Evolutionary conservation across 2,888 invertebrate species (phyloP).

Genomic region (Endotricha flammealis): DNA sequence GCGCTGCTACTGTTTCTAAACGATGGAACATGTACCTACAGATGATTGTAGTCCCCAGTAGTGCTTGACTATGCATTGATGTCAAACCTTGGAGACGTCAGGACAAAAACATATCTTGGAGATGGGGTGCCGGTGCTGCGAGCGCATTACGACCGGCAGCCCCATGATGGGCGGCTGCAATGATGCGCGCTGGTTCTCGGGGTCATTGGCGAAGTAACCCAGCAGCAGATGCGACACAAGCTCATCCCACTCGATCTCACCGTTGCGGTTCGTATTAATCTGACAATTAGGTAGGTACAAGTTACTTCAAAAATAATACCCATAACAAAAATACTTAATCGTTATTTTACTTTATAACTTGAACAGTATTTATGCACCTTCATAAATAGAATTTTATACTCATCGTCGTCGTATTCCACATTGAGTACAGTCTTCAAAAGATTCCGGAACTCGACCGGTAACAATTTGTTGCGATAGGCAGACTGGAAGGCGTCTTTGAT

Average conservation of each 20-base stretch:
- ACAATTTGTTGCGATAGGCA: constrained; percentile 55
- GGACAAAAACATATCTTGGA: constrained; percentile 81
- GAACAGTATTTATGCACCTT: constrained; percentile 71
- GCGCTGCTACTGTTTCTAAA: no score
- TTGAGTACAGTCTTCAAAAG: constrained; percentile 57
- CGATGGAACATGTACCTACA: no score
- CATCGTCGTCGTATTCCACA: constrained; percentile 75
- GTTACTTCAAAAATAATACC: no score
- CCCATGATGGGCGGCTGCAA: constrained; percentile 81
- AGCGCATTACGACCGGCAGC: constrained; percentile 76
- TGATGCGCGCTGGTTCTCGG: constrained; percentile 78
- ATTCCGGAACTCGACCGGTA: constrained; percentile 57
- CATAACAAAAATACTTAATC: no score
- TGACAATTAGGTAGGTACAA: no score
- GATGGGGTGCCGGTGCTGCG: constrained; percentile 84
- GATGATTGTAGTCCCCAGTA: no score
- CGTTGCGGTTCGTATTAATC: constrained; percentile 79
- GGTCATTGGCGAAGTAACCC: constrained; percentile 83
- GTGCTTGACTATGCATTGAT: no score
- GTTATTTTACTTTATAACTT: no score
- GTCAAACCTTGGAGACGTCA: constrained; percentile 69
- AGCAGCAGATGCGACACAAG: constrained; percentile 86
- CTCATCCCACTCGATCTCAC: constrained; percentile 84
- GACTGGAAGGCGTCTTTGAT: constrained; percentile 65
- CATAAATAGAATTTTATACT: constrained; percentile 80